A percentile compares a stretch with the other conserved stretches of the same genome.
Conservation (phyloP, 2,113 vertebrate species). For the Rafetus swinhoei region DNA sequence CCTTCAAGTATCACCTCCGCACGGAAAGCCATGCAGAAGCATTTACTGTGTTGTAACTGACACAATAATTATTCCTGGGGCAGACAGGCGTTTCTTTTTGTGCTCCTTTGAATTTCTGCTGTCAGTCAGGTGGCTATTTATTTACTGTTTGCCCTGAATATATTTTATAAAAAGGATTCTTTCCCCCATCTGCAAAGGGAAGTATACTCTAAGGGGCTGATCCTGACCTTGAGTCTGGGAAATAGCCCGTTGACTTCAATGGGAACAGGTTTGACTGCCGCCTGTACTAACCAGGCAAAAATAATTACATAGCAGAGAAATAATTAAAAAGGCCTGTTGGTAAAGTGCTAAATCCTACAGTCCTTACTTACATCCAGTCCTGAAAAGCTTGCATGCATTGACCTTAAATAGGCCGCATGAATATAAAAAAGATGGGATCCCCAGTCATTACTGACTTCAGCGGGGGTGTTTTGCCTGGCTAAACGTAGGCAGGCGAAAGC, state of each 20-base stretch:
- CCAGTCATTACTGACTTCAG: background rate
- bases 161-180: background rate
- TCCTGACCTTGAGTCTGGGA: background rate
- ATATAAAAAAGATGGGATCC: accelerated
- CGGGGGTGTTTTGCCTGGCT: background rate
- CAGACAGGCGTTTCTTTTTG: background rate
- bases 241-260: background rate
- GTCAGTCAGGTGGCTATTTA: background rate
- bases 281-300: background rate
- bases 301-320: accelerated
- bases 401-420: accelerated
- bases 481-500: background rate
- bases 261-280: background rate
- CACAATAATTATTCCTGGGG: background rate
- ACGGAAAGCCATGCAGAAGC: background rate
- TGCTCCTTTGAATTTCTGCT: background rate
- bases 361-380: background rate
- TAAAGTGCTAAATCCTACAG: background rate
- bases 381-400: accelerated
- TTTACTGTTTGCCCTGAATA: background rate
- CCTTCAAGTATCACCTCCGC: conserved; percentile 34
- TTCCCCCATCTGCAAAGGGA: background rate
- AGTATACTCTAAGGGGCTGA: background rate
- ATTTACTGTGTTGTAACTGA: background rate
- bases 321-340: background rate